phyloP scores from a whole-genome alignment of 2,888 invertebrate genomes.

The Eumerus sabulonum region DNA sequence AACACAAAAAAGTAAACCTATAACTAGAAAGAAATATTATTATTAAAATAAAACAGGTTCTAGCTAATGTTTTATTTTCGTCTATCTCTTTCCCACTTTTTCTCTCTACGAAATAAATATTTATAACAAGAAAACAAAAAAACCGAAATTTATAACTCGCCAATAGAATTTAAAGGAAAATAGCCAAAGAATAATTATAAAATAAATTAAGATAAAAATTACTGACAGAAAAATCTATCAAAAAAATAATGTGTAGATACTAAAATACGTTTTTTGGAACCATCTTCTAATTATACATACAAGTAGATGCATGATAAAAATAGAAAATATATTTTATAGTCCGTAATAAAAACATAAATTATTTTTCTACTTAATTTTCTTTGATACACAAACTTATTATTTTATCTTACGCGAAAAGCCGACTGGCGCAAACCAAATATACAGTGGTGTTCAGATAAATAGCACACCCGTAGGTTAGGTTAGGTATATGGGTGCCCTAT shows the following conservation, averaged over 20 bases:
- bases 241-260: conserved; percentile 38
- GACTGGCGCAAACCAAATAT: too few species aligned
- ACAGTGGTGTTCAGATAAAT: too few species aligned
- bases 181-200: conserved; percentile 18
- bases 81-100: conserved; percentile 35
- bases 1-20: conserved; percentile 21
- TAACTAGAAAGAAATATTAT: conserved; percentile 7
- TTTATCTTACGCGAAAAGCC: too few species aligned
- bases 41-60: conserved; percentile 14
- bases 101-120: conserved; percentile 48
- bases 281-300: conserved; percentile 42
- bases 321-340: too few species aligned
- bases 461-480: too few species aligned
- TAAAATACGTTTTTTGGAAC: conserved; percentile 29
- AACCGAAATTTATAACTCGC: neutral
- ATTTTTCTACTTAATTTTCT: conserved; percentile 3
- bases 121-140: conserved; percentile 27
- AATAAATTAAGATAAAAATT: conserved; percentile 16
- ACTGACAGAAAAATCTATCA: too few species aligned
- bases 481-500: too few species aligned
- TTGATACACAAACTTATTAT: too few species aligned
- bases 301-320: conserved; percentile 38
- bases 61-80: conserved; percentile 38
- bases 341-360: too few species aligned
- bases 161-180: conserved; percentile 11